Evolutionary conservation across 2,888 invertebrate species (phyloP).

Genomic region (Spicauda simplicius): DNA sequence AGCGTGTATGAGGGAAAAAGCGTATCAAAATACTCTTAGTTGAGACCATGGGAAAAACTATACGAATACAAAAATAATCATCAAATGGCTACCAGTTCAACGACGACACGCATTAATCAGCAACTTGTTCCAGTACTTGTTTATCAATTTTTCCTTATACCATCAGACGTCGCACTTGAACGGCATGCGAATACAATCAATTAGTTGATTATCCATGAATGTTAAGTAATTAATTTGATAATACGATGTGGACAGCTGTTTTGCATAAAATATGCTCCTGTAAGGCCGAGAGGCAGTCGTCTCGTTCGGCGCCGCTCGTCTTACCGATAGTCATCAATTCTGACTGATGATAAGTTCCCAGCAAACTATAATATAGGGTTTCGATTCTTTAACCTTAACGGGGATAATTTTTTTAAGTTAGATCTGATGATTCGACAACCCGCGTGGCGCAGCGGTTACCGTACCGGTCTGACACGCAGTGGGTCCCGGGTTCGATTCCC

Average conservation of each 20-base stretch:
- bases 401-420: neutral
- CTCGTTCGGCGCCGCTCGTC: conserved; percentile 18
- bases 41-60: neutral
- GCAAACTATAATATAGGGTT: conserved; percentile 9
- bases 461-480: too few species aligned
- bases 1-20: neutral
- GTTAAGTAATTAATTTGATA: conserved; percentile 28
- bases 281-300: conserved; percentile 10
- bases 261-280: conserved; percentile 29
- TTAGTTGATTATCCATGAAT: conserved; percentile 19
- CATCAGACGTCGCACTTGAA: conserved; percentile 1
- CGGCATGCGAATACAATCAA: conserved; percentile 2
- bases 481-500: too few species aligned
- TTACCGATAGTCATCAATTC: conserved; percentile 27
- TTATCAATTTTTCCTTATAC: conserved; percentile 13
- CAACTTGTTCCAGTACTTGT: conserved; percentile 3
- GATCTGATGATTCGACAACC: too few species aligned
- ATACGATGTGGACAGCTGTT: conserved; percentile 20
- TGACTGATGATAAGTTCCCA: conserved; percentile 13
- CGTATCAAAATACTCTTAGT: neutral
- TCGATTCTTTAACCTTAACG: neutral
- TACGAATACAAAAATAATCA: neutral
- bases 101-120: neutral
- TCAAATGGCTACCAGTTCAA: neutral
- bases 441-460: too few species aligned